A percentile compares a stretch with the other conserved stretches of the same genome.
Evolutionary conservation across 2,888 invertebrate genomes (phyloP).

Genomic region (Drosophila ochracea): DNA sequence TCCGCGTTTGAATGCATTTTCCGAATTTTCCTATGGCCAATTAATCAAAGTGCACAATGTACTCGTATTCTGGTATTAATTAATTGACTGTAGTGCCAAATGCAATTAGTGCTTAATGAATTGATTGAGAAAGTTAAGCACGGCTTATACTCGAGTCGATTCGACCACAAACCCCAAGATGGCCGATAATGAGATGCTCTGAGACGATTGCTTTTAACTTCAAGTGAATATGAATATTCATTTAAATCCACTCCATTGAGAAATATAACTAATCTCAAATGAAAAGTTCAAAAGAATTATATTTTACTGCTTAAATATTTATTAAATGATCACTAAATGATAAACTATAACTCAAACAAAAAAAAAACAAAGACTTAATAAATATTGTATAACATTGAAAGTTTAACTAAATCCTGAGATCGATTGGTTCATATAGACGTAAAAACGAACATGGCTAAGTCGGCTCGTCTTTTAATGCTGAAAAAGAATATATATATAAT

Average conservation of each 20-base stretch:
- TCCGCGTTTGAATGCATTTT: conserved; percentile 70
- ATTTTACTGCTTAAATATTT: background rate
- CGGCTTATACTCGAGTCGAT: conserved; percentile 15
- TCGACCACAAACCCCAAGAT: conserved; percentile 10
- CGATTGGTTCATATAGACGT: too few relatives aligned
- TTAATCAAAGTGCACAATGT: conserved; percentile 69
- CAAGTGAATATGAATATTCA: conserved; percentile 6
- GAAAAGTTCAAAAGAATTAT: background rate
- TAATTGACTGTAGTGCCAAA: conserved; percentile 66
- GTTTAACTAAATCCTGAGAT: background rate
- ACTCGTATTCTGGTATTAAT: conserved; percentile 59
- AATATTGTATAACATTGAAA: background rate
- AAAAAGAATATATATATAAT: too few relatives aligned
- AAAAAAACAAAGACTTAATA: background rate
- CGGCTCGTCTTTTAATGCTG: too few relatives aligned
- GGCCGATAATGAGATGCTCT: conserved; percentile 41
- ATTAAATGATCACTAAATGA: background rate
- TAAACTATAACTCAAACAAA: background rate
- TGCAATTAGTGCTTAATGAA: conserved; percentile 75
- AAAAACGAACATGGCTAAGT: too few relatives aligned
- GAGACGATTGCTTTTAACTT: background rate
- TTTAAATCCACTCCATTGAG: background rate
- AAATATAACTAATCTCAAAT: background rate
- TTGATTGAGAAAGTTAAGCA: conserved; percentile 52
- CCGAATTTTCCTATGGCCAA: conserved; percentile 40